Conservation (phyloP, 2,888 invertebrate species). For the Idaea dimidiata region DNA sequence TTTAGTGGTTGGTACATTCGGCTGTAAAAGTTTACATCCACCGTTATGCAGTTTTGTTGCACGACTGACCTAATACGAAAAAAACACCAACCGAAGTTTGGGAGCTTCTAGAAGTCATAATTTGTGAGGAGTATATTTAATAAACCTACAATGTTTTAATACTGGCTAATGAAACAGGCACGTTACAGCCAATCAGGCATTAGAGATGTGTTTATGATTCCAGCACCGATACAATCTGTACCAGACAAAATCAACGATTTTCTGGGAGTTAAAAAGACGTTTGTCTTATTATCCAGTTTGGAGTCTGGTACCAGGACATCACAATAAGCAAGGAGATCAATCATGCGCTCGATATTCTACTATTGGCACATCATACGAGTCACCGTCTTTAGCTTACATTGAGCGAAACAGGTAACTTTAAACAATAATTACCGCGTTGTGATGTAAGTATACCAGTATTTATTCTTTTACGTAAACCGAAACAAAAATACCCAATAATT, state of each 20-base stretch:
- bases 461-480: slow-evolving; percentile 29
- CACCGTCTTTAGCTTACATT: neutral
- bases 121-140: neutral
- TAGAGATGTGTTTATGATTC: slow-evolving; percentile 31
- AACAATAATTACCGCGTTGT: slow-evolving; percentile 35
- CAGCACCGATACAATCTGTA: slow-evolving; percentile 27
- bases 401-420: slow-evolving; percentile 12
- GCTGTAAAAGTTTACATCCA: too few relatives aligned
- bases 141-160: slow-evolving; percentile 10
- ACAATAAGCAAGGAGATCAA: slow-evolving; percentile 23
- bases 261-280: too few relatives aligned
- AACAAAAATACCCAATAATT: slow-evolving; percentile 6
- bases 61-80: too few relatives aligned
- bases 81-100: neutral
- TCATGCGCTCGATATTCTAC: slow-evolving; percentile 28
- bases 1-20: neutral
- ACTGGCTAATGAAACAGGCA: slow-evolving; percentile 23
- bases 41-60: too few relatives aligned
- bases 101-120: neutral
- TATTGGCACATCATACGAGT: slow-evolving; percentile 39
- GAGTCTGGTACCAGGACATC: neutral
- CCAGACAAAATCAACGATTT: too few relatives aligned
- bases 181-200: slow-evolving; percentile 22
- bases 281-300: too few relatives aligned
- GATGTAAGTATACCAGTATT: slow-evolving; percentile 30